These are phyloP conservation scores for Yponomeuta plumbellus DNA, from an alignment of 2,888 invertebrate genomes.

Conservation along the genomic window DNA sequence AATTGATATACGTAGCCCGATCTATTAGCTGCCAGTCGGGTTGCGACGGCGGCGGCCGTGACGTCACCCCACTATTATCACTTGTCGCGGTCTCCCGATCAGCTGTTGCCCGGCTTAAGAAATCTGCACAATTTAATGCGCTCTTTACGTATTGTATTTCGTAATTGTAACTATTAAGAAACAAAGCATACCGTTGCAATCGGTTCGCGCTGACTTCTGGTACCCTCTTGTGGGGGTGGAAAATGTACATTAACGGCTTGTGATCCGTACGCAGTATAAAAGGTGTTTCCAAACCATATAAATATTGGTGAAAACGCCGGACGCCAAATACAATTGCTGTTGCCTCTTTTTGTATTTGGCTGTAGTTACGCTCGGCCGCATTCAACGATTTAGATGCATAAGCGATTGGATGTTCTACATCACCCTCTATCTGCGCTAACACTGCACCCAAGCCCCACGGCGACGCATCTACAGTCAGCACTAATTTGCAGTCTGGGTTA, in stretches of 20 bases:
- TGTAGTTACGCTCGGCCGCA: constrained; percentile 15
- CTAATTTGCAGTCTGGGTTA: not conserved
- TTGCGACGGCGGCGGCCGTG: not conserved
- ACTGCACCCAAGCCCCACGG: not conserved
- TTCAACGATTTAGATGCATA: constrained; percentile 20
- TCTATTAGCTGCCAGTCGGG: constrained; percentile 10
- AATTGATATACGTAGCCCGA: constrained; percentile 18
- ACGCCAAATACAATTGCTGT: constrained; percentile 23
- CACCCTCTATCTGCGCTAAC: constrained; percentile 13
- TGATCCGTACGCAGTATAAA: constrained; percentile 19
- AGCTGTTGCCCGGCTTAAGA: constrained; percentile 9
- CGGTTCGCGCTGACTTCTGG: constrained; percentile 18
- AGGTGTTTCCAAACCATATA: constrained; percentile 17
- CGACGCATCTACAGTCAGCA: constrained; percentile 12
- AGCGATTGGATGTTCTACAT: constrained; percentile 16
- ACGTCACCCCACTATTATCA: not conserved
- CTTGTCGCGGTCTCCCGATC: not conserved
- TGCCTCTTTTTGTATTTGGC: constrained; percentile 22
- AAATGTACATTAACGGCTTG: constrained; percentile 19
- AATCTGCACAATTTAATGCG: constrained; percentile 12
- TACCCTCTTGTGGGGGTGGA: constrained; percentile 17
- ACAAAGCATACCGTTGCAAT: constrained; percentile 16
- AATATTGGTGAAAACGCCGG: constrained; percentile 20
- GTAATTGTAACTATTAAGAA: constrained; percentile 14
- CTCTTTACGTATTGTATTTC: constrained; percentile 15